These are phyloP conservation scores for Muscicapa adusta DNA, from an alignment of 2,113 vertebrate genomes.

Conservation along the genomic window DNA sequence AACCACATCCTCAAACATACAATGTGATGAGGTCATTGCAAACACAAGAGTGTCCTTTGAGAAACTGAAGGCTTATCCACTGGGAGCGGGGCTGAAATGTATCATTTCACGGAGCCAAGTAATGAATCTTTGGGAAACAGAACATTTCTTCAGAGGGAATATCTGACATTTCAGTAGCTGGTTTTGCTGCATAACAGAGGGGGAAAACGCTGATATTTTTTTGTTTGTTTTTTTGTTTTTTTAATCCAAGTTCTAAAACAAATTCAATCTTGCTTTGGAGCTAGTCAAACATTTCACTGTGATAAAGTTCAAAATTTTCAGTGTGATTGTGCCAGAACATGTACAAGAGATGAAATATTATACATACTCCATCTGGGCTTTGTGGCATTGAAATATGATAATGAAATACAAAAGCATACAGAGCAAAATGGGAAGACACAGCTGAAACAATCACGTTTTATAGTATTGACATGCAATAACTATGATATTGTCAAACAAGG, in stretches of 20 bases:
- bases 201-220: too few relatives aligned
- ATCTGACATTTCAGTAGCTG: neutral
- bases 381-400: slow-evolving; percentile 9
- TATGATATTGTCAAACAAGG: slow-evolving; percentile 50
- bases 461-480: slow-evolving; percentile 21
- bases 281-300: neutral
- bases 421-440: slow-evolving; percentile 16
- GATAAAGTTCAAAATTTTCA: neutral
- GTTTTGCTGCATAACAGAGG: neutral
- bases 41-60: neutral
- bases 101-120: neutral
- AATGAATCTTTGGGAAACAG: neutral
- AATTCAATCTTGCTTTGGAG: neutral
- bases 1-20: neutral
- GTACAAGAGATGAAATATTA: neutral
- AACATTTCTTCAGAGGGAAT: neutral
- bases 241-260: neutral
- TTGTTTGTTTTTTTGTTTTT: neutral
- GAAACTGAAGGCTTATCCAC: neutral
- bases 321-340: neutral
- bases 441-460: slow-evolving; percentile 6
- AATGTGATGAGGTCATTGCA: neutral
- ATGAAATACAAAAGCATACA: neutral
- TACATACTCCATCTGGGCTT: slow-evolving; percentile 28
- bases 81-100: neutral